phyloP scores from a whole-genome alignment of 2,113 vertebrate genomes.

The Athene noctua region DNA sequence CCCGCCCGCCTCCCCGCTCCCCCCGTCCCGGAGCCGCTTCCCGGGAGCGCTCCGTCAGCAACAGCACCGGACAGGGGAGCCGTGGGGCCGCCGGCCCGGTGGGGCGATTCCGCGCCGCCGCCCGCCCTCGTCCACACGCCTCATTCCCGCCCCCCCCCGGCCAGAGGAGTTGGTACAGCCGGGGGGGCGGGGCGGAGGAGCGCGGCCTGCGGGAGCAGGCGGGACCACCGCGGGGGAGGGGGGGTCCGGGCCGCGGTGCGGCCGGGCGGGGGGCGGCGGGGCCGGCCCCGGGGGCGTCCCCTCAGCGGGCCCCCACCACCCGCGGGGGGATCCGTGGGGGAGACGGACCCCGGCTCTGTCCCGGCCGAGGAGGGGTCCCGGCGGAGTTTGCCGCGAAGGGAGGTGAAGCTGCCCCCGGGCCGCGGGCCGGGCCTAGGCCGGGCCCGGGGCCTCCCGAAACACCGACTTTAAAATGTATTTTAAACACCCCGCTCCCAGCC shows the following conservation, averaged over 20 bases:
- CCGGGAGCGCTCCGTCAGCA: fast-evolving
- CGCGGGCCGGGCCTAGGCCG: too few relatives aligned
- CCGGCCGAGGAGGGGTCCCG: neutral
- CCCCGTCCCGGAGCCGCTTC: fast-evolving
- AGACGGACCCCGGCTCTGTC: neutral
- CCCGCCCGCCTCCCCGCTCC: fast-evolving
- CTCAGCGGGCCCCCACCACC: too few relatives aligned
- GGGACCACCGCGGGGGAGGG: neutral
- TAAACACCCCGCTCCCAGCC: neutral
- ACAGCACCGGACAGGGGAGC: fast-evolving
- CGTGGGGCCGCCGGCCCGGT: fast-evolving
- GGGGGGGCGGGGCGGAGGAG: neutral
- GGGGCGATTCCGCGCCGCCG: fast-evolving
- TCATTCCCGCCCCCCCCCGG: fast-evolving
- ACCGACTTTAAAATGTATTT: neutral
- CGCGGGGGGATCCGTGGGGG: too few relatives aligned
- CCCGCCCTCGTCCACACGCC: fast-evolving
- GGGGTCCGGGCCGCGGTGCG: too few relatives aligned
- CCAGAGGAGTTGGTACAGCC: conserved; percentile 4
- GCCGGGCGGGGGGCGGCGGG: fast-evolving
- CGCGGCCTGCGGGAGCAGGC: fast-evolving
- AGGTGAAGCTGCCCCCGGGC: too few relatives aligned
- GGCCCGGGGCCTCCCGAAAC: neutral
- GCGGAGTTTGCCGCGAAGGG: neutral
- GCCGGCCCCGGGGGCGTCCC: too few relatives aligned